phyloP scores from a whole-genome alignment of 2,888 invertebrate genomes.

The Epirrita christyi region DNA sequence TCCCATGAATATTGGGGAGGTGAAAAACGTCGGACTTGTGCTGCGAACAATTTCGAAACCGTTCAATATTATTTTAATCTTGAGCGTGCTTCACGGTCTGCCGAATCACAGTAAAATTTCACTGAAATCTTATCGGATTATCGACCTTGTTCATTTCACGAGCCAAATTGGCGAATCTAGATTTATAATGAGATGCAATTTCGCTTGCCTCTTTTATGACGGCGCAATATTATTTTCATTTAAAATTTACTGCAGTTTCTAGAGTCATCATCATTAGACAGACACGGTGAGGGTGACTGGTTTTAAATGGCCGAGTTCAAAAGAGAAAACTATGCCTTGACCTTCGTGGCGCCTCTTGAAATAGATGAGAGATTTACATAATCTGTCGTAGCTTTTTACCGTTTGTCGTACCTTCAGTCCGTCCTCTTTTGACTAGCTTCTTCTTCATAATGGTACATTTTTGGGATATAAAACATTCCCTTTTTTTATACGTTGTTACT shows the following conservation, averaged over 20 bases:
- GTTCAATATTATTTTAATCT: slow-evolving; percentile 6
- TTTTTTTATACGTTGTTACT: background rate
- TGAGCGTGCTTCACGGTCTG: slow-evolving; percentile 31
- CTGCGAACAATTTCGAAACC: background rate
- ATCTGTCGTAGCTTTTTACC: slow-evolving; percentile 13
- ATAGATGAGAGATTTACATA: slow-evolving; percentile 32
- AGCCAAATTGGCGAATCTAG: slow-evolving; percentile 13
- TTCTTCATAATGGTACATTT: slow-evolving; percentile 6
- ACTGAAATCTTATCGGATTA: slow-evolving; percentile 23
- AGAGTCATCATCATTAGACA: slow-evolving; percentile 3
- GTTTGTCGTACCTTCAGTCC: background rate
- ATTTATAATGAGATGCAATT: slow-evolving; percentile 12
- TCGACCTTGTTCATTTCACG: slow-evolving; percentile 18
- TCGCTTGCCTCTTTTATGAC: slow-evolving; percentile 8
- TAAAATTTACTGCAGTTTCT: no score
- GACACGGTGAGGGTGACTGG: slow-evolving; percentile 13
- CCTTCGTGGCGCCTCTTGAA: slow-evolving; percentile 26
- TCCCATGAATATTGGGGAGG: background rate
- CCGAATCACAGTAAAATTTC: slow-evolving; percentile 13
- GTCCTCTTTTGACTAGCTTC: no score
- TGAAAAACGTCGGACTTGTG: background rate
- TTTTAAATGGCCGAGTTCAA: slow-evolving; percentile 23
- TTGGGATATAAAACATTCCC: background rate
- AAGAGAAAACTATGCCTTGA: slow-evolving; percentile 35
- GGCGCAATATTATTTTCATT: slow-evolving; percentile 2